phyloP scores from a whole-genome alignment of 2,797 vertebrate species.

The Gadopsis marmoratus region DNA sequence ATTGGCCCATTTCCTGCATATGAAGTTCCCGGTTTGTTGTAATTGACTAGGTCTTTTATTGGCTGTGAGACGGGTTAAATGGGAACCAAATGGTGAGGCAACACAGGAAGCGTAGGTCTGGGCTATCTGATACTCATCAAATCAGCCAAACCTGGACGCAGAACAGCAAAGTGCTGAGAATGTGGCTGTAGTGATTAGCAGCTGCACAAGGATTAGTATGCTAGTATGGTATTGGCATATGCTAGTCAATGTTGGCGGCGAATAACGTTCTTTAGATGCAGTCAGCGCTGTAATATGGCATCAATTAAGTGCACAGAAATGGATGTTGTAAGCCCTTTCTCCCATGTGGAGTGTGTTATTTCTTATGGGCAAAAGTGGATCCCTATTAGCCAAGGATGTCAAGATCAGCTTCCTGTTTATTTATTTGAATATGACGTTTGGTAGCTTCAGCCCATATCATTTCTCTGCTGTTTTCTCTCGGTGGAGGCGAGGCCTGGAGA shows the following conservation, averaged over 20 bases:
- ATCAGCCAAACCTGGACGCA: constrained; percentile 68
- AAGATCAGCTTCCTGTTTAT: constrained; percentile 57
- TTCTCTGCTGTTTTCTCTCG: constrained; percentile 48
- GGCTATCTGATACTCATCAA: constrained; percentile 76
- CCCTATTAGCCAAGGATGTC: constrained; percentile 29
- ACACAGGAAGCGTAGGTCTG: constrained; percentile 74
- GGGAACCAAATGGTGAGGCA: constrained; percentile 83
- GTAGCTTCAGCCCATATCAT: constrained; percentile 28
- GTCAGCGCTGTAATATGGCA: constrained; percentile 11
- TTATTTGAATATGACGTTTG: constrained; percentile 47
- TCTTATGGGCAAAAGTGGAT: constrained; percentile 25
- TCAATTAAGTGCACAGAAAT: constrained; percentile 13
- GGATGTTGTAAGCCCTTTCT: constrained; percentile 23
- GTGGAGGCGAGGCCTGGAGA: constrained; percentile 46
- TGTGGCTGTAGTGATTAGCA: constrained; percentile 74
- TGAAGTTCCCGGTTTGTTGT: constrained; percentile 83
- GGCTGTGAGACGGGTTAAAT: constrained; percentile 83
- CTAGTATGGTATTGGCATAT: constrained; percentile 50
- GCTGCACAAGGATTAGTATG: constrained; percentile 70
- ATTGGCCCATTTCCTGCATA: constrained; percentile 86
- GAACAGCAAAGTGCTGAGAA: constrained; percentile 70
- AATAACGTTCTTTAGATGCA: constrained; percentile 27
- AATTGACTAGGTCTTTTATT: constrained; percentile 85
- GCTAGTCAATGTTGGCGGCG: constrained; percentile 45
- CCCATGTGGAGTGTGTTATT: background rate